Conservation (phyloP, 2,888 invertebrate genomes). For the Mylabris sibirica region DNA sequence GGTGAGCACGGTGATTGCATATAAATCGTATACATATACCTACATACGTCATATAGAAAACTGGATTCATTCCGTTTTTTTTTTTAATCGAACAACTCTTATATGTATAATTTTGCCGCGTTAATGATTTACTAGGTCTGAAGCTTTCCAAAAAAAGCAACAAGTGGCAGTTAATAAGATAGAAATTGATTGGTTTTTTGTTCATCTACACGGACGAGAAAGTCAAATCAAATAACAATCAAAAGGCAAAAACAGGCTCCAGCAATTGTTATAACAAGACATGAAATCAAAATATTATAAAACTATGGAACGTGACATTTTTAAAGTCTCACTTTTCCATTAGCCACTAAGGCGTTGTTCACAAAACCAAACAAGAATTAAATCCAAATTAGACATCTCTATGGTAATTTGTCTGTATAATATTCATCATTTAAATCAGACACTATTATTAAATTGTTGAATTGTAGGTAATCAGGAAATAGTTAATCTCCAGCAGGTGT, state of each 20-base stretch:
- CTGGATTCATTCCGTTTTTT: neutral
- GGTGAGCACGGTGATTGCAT: slow-evolving; percentile 7
- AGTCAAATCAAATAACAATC: neutral
- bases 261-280: neutral
- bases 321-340: neutral
- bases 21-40: neutral
- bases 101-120: neutral
- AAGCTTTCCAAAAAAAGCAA: neutral
- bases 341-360: neutral
- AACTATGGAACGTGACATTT: slow-evolving; percentile 1
- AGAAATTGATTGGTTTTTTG: neutral
- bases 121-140: neutral
- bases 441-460: neutral
- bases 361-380: neutral
- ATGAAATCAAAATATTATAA: neutral
- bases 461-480: neutral
- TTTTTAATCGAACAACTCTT: neutral
- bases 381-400: neutral
- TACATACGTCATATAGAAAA: neutral
- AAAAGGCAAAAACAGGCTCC: neutral
- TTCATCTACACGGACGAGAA: neutral
- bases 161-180: neutral
- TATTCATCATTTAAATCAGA: neutral
- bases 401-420: neutral
- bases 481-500: neutral